Conservation (phyloP, 2,113 vertebrate genomes). For the Pteropus alecto region DNA sequence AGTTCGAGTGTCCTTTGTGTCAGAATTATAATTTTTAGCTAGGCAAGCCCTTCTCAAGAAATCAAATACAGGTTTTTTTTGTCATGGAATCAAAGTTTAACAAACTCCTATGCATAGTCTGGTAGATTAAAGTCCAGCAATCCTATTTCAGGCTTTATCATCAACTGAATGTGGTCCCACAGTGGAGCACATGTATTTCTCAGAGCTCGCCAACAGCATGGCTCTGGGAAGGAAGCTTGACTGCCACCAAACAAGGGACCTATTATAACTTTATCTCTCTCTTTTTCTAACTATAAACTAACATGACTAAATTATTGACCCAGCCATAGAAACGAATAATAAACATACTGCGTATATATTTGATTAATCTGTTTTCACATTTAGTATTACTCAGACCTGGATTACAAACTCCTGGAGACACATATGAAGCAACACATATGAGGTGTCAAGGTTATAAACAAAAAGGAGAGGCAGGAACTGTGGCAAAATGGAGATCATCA, state of each 20-base stretch:
- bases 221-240: slow-evolving; percentile 3
- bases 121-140: background rate
- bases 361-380: slow-evolving; percentile 3
- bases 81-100: background rate
- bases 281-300: background rate
- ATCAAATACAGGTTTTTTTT: background rate
- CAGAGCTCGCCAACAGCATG: background rate
- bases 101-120: background rate
- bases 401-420: background rate
- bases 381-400: background rate
- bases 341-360: background rate
- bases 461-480: background rate
- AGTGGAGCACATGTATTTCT: background rate
- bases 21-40: background rate
- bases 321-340: background rate
- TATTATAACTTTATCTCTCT: background rate
- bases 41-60: background rate
- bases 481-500: background rate
- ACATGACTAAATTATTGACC: background rate
- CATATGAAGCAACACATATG: background rate
- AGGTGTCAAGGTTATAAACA: background rate
- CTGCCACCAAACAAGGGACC: background rate
- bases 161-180: background rate
- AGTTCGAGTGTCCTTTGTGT: slow-evolving; percentile 26
- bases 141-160: background rate